Percentiles rank a stretch among this genome's conserved stretches.
Conservation (phyloP, 2,797 vertebrate species). For the Rhinatrema bivittatum region DNA sequence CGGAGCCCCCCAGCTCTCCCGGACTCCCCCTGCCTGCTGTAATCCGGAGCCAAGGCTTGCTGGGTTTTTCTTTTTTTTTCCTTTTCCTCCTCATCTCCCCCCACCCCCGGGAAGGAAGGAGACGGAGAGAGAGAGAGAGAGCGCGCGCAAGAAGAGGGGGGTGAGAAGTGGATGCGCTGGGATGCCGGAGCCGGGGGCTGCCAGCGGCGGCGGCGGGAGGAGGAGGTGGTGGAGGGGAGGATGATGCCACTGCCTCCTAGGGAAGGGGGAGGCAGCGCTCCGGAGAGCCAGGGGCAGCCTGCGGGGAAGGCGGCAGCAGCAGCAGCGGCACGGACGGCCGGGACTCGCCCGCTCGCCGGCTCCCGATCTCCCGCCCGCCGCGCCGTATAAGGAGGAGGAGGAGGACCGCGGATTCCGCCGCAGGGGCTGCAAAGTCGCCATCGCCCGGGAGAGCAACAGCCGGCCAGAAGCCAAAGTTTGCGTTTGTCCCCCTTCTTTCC, state of each 20-base stretch:
- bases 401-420: neutral
- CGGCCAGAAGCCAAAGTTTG: too few relatives aligned
- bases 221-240: slow-evolving; percentile 47
- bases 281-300: slow-evolving; percentile 14
- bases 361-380: too few relatives aligned
- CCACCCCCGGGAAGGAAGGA: neutral
- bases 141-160: slow-evolving; percentile 8
- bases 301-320: slow-evolving; percentile 8
- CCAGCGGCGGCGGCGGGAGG: slow-evolving; percentile 25
- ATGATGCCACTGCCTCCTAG: slow-evolving; percentile 52
- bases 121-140: slow-evolving; percentile 29
- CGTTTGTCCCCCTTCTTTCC: too few relatives aligned
- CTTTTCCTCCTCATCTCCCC: too few relatives aligned
- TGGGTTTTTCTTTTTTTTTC: slow-evolving; percentile 6
- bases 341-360: neutral
- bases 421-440: too few relatives aligned
- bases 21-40: slow-evolving; percentile 21
- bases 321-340: neutral
- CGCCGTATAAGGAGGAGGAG: too few relatives aligned
- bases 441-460: too few relatives aligned
- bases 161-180: slow-evolving; percentile 25
- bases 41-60: slow-evolving; percentile 7
- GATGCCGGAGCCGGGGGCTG: slow-evolving; percentile 49
- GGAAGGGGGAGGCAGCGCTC: slow-evolving; percentile 34
- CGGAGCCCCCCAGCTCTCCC: slow-evolving; percentile 1